Base-by-base conservation (phyloP, 30 jellyfish, hydroid and myxozoan species). In the Aurelia aurita complex sp. Pacific region DNA sequence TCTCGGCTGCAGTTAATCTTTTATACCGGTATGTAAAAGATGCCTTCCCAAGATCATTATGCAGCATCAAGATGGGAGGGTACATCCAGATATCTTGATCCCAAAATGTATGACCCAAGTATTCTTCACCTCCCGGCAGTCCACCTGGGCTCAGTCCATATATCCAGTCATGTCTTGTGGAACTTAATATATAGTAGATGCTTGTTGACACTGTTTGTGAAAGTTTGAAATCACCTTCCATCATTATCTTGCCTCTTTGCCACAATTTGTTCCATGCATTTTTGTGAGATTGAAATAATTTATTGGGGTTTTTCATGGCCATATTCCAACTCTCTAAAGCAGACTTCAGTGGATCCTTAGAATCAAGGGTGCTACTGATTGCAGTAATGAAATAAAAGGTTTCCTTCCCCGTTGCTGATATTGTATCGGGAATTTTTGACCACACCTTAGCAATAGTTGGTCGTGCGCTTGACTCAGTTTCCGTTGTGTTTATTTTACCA, bases 51-150 rank as follows among this genome's bases (percentile, higher is more conserved):
- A 87, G 64, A 12, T 67, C 55, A 29, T 86, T 76, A 54, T 67
- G 76, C 42, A 87, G 69, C 14, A 80, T 35, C 60, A 87, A 52
- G 10, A 87, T 12, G n/a, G 83, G 43, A 5, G 96, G 96, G 46
- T 55, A 80, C 96, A 87, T 87, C 96, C 96, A 87, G 16, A 65
- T 87, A 18, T 87, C 96, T 73, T 87, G 96, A 34, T 87, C 96
- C 96, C 96, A 87, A 57, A 87, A 87, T 55, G 76, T 70, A 73
- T 87, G 96, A n/a, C 96, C 96, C 35, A 87, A 67, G 43, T 87
- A 87, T 33, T 77, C 96, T 6, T 87, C 80, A 14, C 94, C 89
- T 33, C 82, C 82, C 17, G 94, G 76, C 32, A 85, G 43, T 59
- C 91, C 82, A 19, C 94, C 96, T 10, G 96, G 96, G 33, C 96